phyloP scores from a whole-genome alignment of 2,888 invertebrate genomes.

The Reticulitermes lucifugus region DNA sequence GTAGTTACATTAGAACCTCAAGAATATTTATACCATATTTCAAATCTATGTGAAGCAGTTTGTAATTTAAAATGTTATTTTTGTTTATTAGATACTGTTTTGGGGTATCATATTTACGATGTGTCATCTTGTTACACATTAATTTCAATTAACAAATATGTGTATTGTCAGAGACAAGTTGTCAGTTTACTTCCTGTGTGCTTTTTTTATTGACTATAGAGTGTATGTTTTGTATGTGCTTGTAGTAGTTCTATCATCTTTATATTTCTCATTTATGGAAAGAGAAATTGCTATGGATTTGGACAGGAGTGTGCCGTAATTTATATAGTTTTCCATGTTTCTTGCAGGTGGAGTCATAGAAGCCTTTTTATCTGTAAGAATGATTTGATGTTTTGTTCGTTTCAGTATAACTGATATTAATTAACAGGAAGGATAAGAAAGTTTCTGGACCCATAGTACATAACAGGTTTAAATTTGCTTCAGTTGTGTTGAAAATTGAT shows the following conservation, averaged over 20 bases:
- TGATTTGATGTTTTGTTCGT: background rate
- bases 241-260: background rate
- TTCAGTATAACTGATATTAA: background rate
- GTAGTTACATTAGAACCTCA: slow-evolving; percentile 12
- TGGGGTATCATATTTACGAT: slow-evolving; percentile 10
- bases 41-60: background rate
- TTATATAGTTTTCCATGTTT: background rate
- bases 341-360: background rate
- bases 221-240: slow-evolving; percentile 26
- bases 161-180: slow-evolving; percentile 11
- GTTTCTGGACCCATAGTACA: slow-evolving; percentile 19
- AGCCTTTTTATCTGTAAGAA: background rate
- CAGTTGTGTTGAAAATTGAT: slow-evolving; percentile 15
- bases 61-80: slow-evolving; percentile 30
- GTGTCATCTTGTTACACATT: background rate
- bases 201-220: slow-evolving; percentile 1
- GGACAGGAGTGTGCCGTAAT: background rate
- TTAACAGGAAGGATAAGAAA: background rate
- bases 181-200: slow-evolving; percentile 1
- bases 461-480: background rate
- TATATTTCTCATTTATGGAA: slow-evolving; percentile 7
- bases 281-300: slow-evolving; percentile 20
- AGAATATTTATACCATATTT: slow-evolving; percentile 36
- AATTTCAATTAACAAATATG: slow-evolving; percentile 5
- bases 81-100: slow-evolving; percentile 15